Percentiles rank a stretch among this genome's conserved stretches.
Evolutionary conservation across 23 tunicate species (phyloP).

Genomic region (Trididemnum clinides): DNA sequence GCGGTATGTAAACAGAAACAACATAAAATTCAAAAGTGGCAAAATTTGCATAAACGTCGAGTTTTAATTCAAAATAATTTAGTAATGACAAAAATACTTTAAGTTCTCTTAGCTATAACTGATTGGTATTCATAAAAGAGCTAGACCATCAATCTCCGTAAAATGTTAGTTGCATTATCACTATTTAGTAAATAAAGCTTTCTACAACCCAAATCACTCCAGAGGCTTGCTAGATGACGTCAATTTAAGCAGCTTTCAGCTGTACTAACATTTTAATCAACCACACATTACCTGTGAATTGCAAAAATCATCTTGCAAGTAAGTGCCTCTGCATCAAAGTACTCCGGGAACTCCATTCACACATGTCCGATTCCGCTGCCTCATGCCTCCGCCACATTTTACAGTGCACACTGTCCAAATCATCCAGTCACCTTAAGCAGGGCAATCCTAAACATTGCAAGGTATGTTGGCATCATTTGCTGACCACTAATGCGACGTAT

Average conservation of each 20-base stretch:
- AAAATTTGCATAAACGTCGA: no score
- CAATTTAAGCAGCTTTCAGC: not conserved
- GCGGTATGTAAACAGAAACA: not conserved
- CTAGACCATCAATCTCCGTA: no score
- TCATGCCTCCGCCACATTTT: slow-evolving; percentile 28
- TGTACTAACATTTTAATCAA: no score
- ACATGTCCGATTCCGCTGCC: slow-evolving; percentile 25
- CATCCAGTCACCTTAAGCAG: slow-evolving; percentile 38
- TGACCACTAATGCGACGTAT: no score
- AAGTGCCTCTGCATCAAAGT: slow-evolving; percentile 42
- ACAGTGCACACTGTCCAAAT: slow-evolving; percentile 20
- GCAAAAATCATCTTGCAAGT: slow-evolving; percentile 16
- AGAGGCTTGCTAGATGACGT: not conserved
- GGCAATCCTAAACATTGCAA: slow-evolving; percentile 27
- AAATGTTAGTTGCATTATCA: no score
- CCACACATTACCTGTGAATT: not conserved
- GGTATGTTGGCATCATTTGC: no score
- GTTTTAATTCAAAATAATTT: no score
- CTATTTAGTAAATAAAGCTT: no score
- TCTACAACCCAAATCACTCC: not conserved
- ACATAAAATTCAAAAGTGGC: no score
- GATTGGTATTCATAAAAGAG: no score
- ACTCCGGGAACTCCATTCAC: slow-evolving; percentile 45
- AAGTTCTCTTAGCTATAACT: no score
- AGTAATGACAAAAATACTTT: no score